Conservation (phyloP, 1,140 invertebrate genomes). For the Formica selysi region DNA sequence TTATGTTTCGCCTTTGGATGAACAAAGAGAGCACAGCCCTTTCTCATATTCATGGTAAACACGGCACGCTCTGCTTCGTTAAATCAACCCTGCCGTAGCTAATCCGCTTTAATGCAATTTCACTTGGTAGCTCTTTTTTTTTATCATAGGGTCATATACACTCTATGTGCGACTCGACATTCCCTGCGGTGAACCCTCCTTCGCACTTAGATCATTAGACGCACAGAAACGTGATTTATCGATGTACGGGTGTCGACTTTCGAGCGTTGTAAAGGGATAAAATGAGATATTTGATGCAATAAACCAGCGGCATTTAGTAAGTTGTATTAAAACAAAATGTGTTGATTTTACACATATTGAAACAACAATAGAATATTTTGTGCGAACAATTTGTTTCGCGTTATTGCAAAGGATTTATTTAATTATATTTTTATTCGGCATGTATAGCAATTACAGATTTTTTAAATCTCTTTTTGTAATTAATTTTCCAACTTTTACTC, state of each 20-base stretch:
- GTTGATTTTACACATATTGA: not conserved
- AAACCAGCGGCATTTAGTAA: not conserved
- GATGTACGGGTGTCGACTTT: slow-evolving; percentile 12
- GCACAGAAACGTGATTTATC: slow-evolving; percentile 62
- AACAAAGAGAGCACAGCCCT: slow-evolving; percentile 64
- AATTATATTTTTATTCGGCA: not conserved
- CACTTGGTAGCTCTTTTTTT: slow-evolving; percentile 58
- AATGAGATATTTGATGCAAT: not conserved
- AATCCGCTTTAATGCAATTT: slow-evolving; percentile 75
- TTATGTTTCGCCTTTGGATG: slow-evolving; percentile 65
- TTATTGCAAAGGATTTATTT: not conserved
- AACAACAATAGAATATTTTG: not conserved
- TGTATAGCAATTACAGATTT: not conserved
- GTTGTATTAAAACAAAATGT: not conserved
- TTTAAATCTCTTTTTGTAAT: not conserved
- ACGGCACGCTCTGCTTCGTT: slow-evolving; percentile 65
- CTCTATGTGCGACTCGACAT: not conserved
- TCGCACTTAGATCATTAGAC: slow-evolving; percentile 58
- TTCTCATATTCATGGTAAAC: slow-evolving; percentile 75
- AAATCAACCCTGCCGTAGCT: slow-evolving; percentile 73
- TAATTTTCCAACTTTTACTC: not conserved
- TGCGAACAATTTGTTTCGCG: not conserved
- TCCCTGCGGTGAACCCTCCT: slow-evolving; percentile 24
- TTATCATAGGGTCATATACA: slow-evolving; percentile 49
- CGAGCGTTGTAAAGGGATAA: not conserved